Conservation (phyloP, 2,888 invertebrate species). For the Rotaria macrura region DNA sequence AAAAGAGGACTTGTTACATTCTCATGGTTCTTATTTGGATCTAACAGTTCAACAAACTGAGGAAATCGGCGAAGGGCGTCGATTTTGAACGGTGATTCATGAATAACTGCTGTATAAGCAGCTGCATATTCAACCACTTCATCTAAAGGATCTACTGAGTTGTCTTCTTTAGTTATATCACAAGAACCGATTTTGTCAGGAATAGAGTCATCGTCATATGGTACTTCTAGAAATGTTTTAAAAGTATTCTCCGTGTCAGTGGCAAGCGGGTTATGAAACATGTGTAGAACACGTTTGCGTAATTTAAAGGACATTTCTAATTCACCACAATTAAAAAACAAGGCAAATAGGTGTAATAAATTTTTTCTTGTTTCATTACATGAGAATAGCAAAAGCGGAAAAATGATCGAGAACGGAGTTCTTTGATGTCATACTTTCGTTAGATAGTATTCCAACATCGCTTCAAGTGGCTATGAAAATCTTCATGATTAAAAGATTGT, state of each 20-base stretch:
- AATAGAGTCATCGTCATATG: background rate
- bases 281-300: too few species aligned
- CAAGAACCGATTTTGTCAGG: background rate
- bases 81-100: background rate
- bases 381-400: too few species aligned
- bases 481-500: too few species aligned
- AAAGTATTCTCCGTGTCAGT: too few species aligned
- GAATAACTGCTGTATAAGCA: background rate
- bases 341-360: too few species aligned
- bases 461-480: too few species aligned
- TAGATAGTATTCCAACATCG: too few species aligned
- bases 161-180: background rate
- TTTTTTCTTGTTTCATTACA: too few species aligned
- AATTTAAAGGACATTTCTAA: background rate
- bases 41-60: background rate
- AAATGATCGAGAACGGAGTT: too few species aligned
- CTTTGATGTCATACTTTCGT: too few species aligned
- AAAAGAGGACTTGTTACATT: background rate
- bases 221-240: background rate
- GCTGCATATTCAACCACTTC: background rate
- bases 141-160: background rate
- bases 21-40: background rate
- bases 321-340: too few species aligned
- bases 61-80: background rate
- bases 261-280: too few species aligned